phyloP scores from a whole-genome alignment of 2,888 invertebrate genomes.

The Andrena bicolor region DNA sequence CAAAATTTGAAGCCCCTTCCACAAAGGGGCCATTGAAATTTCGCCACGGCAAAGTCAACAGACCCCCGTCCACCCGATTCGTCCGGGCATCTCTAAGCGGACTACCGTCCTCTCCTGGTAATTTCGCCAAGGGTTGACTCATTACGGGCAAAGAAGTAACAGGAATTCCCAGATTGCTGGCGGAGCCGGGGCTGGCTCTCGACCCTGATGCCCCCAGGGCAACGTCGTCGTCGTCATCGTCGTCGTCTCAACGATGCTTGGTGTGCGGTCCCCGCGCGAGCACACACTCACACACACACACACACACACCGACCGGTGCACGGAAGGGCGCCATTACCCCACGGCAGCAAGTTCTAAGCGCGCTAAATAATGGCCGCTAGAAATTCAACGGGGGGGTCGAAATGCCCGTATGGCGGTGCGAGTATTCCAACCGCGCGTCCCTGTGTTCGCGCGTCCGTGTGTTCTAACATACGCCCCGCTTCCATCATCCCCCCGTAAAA shows the following conservation, averaged over 20 bases:
- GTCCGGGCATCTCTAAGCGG: constrained; percentile 22
- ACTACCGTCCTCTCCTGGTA: constrained; percentile 72
- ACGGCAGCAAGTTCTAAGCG: constrained; percentile 82
- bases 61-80: constrained; percentile 20
- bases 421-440: constrained; percentile 58
- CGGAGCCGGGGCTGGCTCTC: constrained; percentile 45
- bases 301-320: not conserved
- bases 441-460: constrained; percentile 51
- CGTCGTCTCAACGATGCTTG: constrained; percentile 36
- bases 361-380: constrained; percentile 84
- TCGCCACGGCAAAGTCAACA: constrained; percentile 16
- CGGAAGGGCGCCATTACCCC: constrained; percentile 79
- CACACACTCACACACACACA: constrained; percentile 1
- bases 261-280: constrained; percentile 48
- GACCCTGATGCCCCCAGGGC: constrained; percentile 46
- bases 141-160: constrained; percentile 76
- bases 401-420: constrained; percentile 73
- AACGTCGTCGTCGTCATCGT: constrained; percentile 52
- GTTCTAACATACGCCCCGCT: constrained; percentile 72
- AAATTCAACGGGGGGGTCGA: constrained; percentile 77
- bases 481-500: constrained; percentile 57
- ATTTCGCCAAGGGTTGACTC: constrained; percentile 78
- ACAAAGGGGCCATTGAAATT: not conserved
- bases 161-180: constrained; percentile 77
- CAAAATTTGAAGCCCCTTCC: not conserved